phyloP scores from a whole-genome alignment of 1,140 invertebrate genomes.

The Ruditapes philippinarum region DNA sequence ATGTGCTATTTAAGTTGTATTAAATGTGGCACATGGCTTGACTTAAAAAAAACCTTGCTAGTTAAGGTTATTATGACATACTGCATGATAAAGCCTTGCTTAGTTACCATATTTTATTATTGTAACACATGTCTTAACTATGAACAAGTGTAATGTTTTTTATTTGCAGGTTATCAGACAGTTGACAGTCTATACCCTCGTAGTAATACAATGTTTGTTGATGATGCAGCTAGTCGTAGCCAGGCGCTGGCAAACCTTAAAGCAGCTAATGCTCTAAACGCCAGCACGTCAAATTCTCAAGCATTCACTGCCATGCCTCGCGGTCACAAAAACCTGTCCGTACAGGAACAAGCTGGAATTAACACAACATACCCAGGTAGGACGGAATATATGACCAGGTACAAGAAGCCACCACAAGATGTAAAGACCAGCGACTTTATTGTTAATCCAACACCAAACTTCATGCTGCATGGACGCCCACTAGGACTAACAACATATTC shows the following conservation, averaged over 20 bases:
- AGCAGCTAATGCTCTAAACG: conserved; percentile 76
- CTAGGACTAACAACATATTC: conserved; percentile 74
- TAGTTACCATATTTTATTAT: no score
- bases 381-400: conserved; percentile 85
- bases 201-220: conserved; percentile 71
- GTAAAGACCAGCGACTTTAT: conserved; percentile 78
- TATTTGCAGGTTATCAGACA: conserved; percentile 80
- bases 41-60: no score
- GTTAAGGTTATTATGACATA: no score
- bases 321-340: conserved; percentile 75
- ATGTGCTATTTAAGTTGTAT: no score
- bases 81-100: no score
- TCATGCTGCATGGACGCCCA: conserved; percentile 82
- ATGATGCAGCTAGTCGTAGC: conserved; percentile 65
- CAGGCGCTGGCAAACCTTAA: conserved; percentile 72
- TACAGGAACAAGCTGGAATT: conserved; percentile 86
- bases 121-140: no score
- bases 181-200: conserved; percentile 83
- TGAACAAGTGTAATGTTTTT: no score
- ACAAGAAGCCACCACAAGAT: conserved; percentile 74
- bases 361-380: conserved; percentile 85
- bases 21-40: no score
- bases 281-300: conserved; percentile 50
- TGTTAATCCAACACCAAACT: conserved; percentile 85
- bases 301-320: conserved; percentile 39